phyloP scores from a whole-genome alignment of 2,888 invertebrate species.

The Esperia sulphurella region DNA sequence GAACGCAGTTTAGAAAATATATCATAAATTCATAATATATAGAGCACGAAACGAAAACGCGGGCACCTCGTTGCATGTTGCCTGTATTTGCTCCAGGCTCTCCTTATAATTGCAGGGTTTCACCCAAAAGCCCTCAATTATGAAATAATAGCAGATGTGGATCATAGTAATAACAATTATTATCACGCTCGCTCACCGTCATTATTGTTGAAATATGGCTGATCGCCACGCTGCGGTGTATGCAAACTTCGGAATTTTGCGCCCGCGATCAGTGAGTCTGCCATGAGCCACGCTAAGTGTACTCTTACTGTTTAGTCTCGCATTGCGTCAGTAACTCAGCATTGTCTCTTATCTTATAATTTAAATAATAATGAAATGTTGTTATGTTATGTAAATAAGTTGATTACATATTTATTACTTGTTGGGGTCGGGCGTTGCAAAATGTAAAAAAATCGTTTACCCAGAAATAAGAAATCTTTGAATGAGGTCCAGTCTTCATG shows the following conservation, averaged over 20 bases:
- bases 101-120: slow-evolving; percentile 77
- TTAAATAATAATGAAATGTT: too few species aligned
- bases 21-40: slow-evolving; percentile 72
- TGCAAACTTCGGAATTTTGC: slow-evolving; percentile 63
- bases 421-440: too few species aligned
- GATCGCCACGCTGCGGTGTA: slow-evolving; percentile 45
- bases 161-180: slow-evolving; percentile 80
- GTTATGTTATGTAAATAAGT: too few species aligned
- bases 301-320: too few species aligned
- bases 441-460: too few species aligned
- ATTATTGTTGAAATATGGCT: slow-evolving; percentile 75
- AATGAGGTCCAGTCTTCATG: too few species aligned
- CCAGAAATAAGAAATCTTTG: too few species aligned
- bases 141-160: slow-evolving; percentile 79
- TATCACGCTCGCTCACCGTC: slow-evolving; percentile 74
- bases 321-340: neutral
- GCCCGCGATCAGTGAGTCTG: slow-evolving; percentile 22
- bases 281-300: neutral
- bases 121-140: slow-evolving; percentile 78
- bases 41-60: slow-evolving; percentile 63
- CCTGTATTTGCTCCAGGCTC: slow-evolving; percentile 67
- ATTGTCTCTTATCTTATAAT: neutral
- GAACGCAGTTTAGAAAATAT: slow-evolving; percentile 54
- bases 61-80: slow-evolving; percentile 72
- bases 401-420: too few species aligned